Evolutionary conservation across 1,140 invertebrate genomes (phyloP), one percentile per base, ranked within the genome.

Genomic region (Psix sp.): DNA sequence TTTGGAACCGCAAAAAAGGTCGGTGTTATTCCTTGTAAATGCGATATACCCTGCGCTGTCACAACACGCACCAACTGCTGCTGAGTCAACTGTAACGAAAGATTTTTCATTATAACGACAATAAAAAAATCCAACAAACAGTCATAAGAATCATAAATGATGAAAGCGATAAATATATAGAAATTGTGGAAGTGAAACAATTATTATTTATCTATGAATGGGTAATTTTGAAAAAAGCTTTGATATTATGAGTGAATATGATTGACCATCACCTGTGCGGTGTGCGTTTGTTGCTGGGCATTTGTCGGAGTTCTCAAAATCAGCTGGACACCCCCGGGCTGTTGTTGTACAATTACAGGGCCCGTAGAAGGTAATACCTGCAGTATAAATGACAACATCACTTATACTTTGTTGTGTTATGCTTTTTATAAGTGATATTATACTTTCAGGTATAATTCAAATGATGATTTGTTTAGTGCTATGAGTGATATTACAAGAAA

Each of bases 251-350:
- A 60, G n/a, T 20, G 36, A 24, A 11, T 45, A 80, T 82, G 77
- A 84, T 82, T 83, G 80, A 86, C 84, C 84, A 77, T 86, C 83
- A 87, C 86, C 86, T 87, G 86, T 84, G 86, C 82, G 65, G 86
- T 85, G 80, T 87, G 86, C 36, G 85, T 86, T 86, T 87, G 86
- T 80, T 87, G 86, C 72, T 86, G 86, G 54, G 86, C 76, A 74
- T 83, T 84, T 49, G 85, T 59, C 65, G 84, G 85, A 45, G 86
- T 80, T 79, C 86, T 82, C 65, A 87, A 80, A 77, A 87, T 86
- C 46, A 87, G 77, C 56, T 87, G 86, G 78, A 87, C 84, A 54
- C 85, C 84, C 70, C 85, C 85, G 46, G 86, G 84, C 75, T 87
- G 86, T 59, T 87, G 86, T 51, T 87, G 86, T 54, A 87, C 84